These are phyloP conservation scores for Xenotilapia longispinis DNA, from an alignment of 2,113 vertebrate genomes.

Conservation along the genomic window DNA sequence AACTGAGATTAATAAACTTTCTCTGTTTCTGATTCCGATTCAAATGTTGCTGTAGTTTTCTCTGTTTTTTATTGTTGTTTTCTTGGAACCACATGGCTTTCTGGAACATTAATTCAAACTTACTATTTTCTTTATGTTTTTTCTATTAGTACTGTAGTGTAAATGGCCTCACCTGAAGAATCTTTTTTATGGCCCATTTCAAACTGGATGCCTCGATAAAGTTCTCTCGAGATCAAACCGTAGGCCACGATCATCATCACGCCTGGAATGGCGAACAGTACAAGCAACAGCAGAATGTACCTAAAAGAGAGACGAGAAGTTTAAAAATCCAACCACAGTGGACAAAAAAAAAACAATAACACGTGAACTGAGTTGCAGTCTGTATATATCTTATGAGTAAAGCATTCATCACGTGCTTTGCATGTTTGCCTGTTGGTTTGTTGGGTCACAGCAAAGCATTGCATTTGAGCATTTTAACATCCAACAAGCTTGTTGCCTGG, in stretches of 20 bases:
- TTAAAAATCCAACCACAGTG: background rate
- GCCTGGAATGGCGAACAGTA: conserved; percentile 74
- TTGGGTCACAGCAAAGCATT: background rate
- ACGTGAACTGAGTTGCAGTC: background rate
- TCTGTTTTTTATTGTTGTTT: background rate
- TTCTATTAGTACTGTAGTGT: background rate
- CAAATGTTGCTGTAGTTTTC: background rate
- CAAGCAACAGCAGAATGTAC: conserved; percentile 70
- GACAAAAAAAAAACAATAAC: background rate
- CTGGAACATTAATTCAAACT: background rate
- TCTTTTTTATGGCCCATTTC: conserved; percentile 70
- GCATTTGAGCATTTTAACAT: background rate
- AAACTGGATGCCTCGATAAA: conserved; percentile 75
- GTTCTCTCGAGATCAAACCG: conserved; percentile 76
- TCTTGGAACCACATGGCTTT: background rate
- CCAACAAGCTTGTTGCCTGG: background rate
- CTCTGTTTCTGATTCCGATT: background rate
- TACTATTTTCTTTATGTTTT: background rate
- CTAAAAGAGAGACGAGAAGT: conserved; percentile 22
- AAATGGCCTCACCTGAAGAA: conserved; percentile 55
- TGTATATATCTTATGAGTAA: background rate
- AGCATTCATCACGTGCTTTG: background rate
- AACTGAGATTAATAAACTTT: background rate
- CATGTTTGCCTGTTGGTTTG: background rate
- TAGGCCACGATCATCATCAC: conserved; percentile 77